Evolutionary conservation across 2,113 vertebrate species (phyloP), one percentile per base, ranked within the genome.

Genomic region (Rallus limicola): DNA sequence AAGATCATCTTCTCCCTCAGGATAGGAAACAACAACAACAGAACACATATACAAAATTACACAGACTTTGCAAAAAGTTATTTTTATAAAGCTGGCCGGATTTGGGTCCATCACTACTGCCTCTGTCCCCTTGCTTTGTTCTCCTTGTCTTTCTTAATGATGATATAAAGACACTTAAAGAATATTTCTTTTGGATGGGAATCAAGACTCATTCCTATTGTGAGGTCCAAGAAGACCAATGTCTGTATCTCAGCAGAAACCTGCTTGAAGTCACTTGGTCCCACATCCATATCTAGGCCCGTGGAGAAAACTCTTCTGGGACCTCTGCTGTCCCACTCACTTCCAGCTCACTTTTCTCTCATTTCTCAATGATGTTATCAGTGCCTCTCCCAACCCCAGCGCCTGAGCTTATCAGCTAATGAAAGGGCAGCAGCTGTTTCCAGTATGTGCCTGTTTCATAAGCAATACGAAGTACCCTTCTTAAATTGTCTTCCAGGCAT

Each of bases 401-500:
- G 58, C 50, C 62, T 83, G 62, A 64, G 58, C n/a, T 79, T 83
- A 31, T 81, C 64, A 79, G n/a, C 50, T 91, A 77, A 79, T 85
- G 74, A 92, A 93, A 92, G 69, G 87, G 58, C 70, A 89, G 83
- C 81, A 91, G 84, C 74, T 91, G 84, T 65, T 92, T 95, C 83
- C 74, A 88, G 83, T 58, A n/a, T 87, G 28, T 71, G 62, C 70
- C 55, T 87, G 88, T 78, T 88, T 91, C 74, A 85, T 69, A 86
- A 91, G 88, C 83, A 95, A 64, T 85, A 91, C 0, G 0, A 96
- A 76, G 36, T 72, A 84, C 21, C 5, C 6, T 76, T 82, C 85
- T 62, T 86, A 87, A 81, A 93, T 91, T 90, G 80, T 94, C 88
- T 97, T 92, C 90, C 88, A 96, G 93, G 90, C 94, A 97, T 89